Conservation (phyloP, 2,113 vertebrate species). For the Pachyramphus minor region DNA sequence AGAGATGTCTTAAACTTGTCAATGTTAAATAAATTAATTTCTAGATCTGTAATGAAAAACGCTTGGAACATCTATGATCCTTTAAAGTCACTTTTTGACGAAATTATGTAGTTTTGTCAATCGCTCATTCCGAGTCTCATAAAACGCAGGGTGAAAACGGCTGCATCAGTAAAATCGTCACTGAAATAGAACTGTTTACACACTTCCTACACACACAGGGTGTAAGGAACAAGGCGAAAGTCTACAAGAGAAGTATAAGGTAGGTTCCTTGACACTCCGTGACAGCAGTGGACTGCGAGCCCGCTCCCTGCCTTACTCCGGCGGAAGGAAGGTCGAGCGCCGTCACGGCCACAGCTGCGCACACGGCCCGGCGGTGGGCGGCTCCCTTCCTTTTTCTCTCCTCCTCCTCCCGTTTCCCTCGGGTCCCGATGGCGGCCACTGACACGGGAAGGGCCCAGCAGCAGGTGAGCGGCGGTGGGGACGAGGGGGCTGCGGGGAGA, state of each 20-base stretch:
- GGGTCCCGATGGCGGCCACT: background rate
- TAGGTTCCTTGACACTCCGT: rapidly evolving
- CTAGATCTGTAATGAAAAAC: background rate
- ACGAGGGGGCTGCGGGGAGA: rapidly evolving
- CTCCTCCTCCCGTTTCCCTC: rapidly evolving
- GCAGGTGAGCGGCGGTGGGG: background rate
- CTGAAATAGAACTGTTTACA: background rate
- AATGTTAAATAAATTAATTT: background rate
- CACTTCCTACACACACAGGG: background rate
- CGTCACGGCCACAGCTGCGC: background rate
- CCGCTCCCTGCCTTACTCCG: rapidly evolving
- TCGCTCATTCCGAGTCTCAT: background rate
- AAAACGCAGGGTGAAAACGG: background rate
- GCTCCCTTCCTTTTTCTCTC: background rate
- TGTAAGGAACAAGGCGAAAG: background rate
- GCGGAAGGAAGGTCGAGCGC: background rate
- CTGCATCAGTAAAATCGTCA: background rate
- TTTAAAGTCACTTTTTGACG: background rate
- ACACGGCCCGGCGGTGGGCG: background rate
- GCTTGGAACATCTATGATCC: background rate
- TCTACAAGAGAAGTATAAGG: rapidly evolving
- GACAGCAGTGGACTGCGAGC: rapidly evolving
- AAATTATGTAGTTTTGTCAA: background rate
- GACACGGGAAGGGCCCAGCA: background rate
- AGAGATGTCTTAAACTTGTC: background rate